Base-by-base conservation (phyloP, 2,888 invertebrate genomes). In the Melieria picta region DNA sequence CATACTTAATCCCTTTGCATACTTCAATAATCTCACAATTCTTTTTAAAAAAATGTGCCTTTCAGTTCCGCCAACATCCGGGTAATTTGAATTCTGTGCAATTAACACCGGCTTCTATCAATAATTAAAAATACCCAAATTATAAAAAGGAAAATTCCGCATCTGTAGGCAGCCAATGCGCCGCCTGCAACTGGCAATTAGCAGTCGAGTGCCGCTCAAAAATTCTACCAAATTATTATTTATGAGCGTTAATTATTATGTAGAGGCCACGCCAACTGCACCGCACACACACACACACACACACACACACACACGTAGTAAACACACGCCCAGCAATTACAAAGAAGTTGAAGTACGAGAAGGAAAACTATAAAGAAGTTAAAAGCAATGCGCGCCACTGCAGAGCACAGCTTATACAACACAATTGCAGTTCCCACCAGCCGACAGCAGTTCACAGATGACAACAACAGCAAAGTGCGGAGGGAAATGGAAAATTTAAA, bases 201-300 rank as follows among this genome's bases (percentile, higher is more conserved):
- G 46, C 30, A 50, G 55, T 30, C 30, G 30, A 30, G 30, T 30
- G 30, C 30, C 52, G 47, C 62, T 56, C 58, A 66, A 62, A 62
- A 60, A 60, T 61, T 57, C 67, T 67, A 67, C 16, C 52, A 72
- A 75, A 77, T 74, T 74, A 76, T 78, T 78, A 78, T 77, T 78
- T 78, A 77, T 78, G 76, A 76, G 72, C 73, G 75, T 77, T 78
- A 78, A 78, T 78, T 78, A 77, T 76, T 74, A 74, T 74, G 74
- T 76, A 74, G 57, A 69, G 63, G 45, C 16, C 16, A 55, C 50
- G 55, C n/a, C n/a, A 43, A 61, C 61, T 10, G 30, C 11, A 30
- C 42, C 61, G 46, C 61, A 61, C 61, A 43, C 61, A 43, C 45
- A 11, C 52, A 50, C 16, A 30, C 48, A 43, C 67, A 61, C 60